phyloP scores from a whole-genome alignment of 1,140 invertebrate species.

The Grapholita molesta region DNA sequence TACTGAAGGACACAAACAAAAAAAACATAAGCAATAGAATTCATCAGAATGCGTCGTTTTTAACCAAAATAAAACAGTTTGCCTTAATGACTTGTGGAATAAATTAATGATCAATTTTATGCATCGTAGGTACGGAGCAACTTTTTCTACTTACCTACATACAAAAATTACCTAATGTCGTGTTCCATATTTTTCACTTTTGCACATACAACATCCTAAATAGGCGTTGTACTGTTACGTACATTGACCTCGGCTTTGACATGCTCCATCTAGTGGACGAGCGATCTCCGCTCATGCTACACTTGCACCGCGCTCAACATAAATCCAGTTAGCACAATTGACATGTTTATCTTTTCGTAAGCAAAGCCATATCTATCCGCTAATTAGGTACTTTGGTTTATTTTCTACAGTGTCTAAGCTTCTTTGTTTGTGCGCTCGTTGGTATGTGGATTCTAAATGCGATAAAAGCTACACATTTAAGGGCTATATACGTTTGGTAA shows the following conservation, averaged over 20 bases:
- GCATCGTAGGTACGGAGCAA: no score
- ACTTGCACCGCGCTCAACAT: conserved; percentile 21
- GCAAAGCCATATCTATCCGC: conserved; percentile 6
- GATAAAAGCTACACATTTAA: conserved; percentile 14
- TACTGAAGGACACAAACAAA: no score
- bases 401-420: background rate
- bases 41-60: no score
- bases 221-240: background rate
- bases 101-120: no score
- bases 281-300: conserved; percentile 22
- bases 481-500: background rate
- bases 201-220: background rate
- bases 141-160: no score
- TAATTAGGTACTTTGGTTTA: conserved; percentile 17
- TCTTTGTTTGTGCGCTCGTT: conserved; percentile 23
- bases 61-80: no score
- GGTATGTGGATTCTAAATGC: conserved; percentile 25
- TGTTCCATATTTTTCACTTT: no score
- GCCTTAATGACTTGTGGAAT: no score
- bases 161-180: no score
- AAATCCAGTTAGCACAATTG: conserved; percentile 39
- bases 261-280: background rate
- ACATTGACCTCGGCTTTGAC: no score
- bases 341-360: conserved; percentile 33
- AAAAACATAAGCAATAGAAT: no score